Evolutionary conservation across 1,140 invertebrate species (phyloP), one percentile per base, ranked within the genome.

Genomic region (Bradysia coprophila): DNA sequence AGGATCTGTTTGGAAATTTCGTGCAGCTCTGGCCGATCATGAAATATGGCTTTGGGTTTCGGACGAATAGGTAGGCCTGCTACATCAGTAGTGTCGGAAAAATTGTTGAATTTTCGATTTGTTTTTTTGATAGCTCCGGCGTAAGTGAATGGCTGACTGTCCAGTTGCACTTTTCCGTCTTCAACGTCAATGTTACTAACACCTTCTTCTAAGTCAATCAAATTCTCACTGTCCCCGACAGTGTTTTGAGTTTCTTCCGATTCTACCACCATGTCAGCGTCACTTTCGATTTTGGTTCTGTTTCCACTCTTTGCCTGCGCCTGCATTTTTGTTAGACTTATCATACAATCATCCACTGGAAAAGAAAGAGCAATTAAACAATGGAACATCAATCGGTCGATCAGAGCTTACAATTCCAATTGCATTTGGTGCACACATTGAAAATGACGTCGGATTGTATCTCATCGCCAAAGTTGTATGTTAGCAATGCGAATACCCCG

Each of bases 1-100:
- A 54, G 10, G 11, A 38, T 38, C 9, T 38, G 36, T 5, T 19
- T 38, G 18, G 21, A 20, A 19, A 38, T 38, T 18, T 19, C 36
- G 3, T n/a, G 3, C 11, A 38, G 5, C n/a, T 34, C 32, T 4
- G 32, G 32, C n/a, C 18, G 32, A 5, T 34, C 18, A 13, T 34
- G n/a, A n/a, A n/a, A n/a, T n/a, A n/a, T n/a, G n/a, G n/a, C n/a
- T n/a, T n/a, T n/a, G n/a, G n/a, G n/a, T n/a, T n/a, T n/a, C n/a
- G n/a, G n/a, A n/a, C n/a, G n/a, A n/a, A n/a, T n/a, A n/a, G n/a
- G n/a, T n/a, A 6, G 13, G 24, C 24, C 24, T 8, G 6, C 13
- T 28, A 13, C 6, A 8, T 28, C 13, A 28, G 13, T 28, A 13
- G 24, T 28, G 24, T 8, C 24, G 24, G 13, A 8, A 28, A 13